Percentiles rank a stretch among this genome's conserved stretches.
These are phyloP conservation scores for Eunapius fragilis DNA, from an alignment of 37 sponge, comb jelly and placozoan species.

Conservation along the genomic window DNA sequence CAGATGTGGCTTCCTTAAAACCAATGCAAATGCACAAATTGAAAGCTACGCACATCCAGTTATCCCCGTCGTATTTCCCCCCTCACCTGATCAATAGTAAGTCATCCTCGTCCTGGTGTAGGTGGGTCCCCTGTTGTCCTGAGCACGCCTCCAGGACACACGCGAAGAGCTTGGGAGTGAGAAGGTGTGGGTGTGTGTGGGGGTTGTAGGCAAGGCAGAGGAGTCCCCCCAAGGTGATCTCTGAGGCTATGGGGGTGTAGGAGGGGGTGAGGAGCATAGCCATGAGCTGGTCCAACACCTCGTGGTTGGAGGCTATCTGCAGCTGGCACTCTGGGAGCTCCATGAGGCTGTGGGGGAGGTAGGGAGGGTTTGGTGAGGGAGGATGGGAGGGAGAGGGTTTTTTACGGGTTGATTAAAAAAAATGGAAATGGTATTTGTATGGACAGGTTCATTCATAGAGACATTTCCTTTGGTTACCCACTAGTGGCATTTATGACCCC, in stretches of 20 bases:
- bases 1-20: no score
- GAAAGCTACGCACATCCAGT: no score
- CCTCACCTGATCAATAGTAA: slow-evolving; percentile 15
- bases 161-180: neutral
- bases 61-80: no score
- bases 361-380: neutral
- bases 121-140: neutral
- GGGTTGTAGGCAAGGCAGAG: slow-evolving; percentile 14
- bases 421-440: no score
- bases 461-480: no score
- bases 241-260: slow-evolving; percentile 47
- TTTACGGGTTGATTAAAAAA: no score
- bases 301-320: slow-evolving; percentile 26
- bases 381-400: neutral
- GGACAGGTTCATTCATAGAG: no score
- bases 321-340: slow-evolving; percentile 55
- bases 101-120: neutral
- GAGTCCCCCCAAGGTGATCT: slow-evolving; percentile 8
- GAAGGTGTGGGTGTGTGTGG: slow-evolving; percentile 37
- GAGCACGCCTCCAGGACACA: slow-evolving; percentile 15
- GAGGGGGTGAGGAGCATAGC: slow-evolving; percentile 20
- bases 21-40: no score
- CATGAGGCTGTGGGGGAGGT: neutral
- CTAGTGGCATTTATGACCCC: no score
- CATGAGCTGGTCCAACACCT: slow-evolving; percentile 24